Evolutionary conservation across 2,113 vertebrate species (phyloP).

Genomic region (Dolichallabes microphthalmus): DNA sequence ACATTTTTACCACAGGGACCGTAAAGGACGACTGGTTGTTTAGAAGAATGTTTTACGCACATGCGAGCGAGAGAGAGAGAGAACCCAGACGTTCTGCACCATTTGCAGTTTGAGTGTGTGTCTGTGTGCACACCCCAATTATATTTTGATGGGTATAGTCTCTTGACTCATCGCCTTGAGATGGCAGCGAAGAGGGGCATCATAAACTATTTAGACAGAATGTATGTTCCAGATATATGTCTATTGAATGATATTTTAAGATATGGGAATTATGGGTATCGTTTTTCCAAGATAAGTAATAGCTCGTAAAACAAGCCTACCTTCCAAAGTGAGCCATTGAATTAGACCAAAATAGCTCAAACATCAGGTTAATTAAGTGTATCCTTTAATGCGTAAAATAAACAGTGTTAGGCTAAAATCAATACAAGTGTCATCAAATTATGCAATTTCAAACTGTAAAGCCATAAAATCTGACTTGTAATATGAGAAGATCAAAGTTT

Average conservation of each 20-base stretch:
- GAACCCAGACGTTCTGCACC: constrained; percentile 25
- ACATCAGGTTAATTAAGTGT: not conserved
- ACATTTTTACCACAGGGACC: not conserved
- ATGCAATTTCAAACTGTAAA: too few species aligned
- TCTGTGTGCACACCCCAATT: not conserved
- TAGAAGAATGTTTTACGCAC: constrained; percentile 9
- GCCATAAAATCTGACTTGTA: not conserved
- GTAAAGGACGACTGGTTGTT: constrained; percentile 27
- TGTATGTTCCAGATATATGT: not conserved
- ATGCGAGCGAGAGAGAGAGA: too few species aligned
- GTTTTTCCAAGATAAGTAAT: not conserved
- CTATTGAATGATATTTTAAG: not conserved
- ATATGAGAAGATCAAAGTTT: not conserved
- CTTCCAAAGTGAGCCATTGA: too few species aligned
- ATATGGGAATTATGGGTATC: not conserved
- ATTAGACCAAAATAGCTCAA: not conserved
- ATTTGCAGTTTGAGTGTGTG: not conserved
- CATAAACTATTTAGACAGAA: not conserved
- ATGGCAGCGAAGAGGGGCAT: not conserved
- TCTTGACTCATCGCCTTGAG: constrained; percentile 40
- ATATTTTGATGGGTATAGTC: constrained; percentile 26
- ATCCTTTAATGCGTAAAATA: not conserved
- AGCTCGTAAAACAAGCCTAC: too few species aligned
- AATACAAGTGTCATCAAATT: not conserved
- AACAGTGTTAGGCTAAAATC: not conserved